Conservation (phyloP, 2,888 invertebrate genomes). For the Charanyca ferruginea region DNA sequence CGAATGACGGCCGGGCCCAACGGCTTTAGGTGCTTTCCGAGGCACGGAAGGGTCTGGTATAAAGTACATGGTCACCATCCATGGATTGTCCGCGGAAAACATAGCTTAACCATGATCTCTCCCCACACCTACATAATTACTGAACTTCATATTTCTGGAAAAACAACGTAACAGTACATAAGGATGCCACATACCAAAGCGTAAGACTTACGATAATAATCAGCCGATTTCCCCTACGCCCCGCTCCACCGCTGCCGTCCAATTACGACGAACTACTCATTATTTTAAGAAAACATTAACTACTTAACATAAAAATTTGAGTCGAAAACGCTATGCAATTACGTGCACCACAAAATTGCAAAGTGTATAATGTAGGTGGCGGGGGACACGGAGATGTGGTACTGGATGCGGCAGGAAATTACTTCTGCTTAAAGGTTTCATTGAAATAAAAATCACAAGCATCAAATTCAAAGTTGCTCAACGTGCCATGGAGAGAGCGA, state of each 20-base stretch:
- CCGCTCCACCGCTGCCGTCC: conserved; percentile 55
- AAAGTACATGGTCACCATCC: too few relatives aligned
- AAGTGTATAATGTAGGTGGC: conserved; percentile 75
- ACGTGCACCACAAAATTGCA: conserved; percentile 81
- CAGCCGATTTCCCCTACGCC: conserved; percentile 70
- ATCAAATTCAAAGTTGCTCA: too few relatives aligned
- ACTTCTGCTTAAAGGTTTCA: background rate
- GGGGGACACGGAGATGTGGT: conserved; percentile 39
- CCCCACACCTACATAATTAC: background rate
- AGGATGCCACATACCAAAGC: conserved; percentile 49
- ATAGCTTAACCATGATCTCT: too few relatives aligned
- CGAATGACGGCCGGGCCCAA: too few relatives aligned
- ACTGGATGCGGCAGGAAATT: conserved; percentile 69
- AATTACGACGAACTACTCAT: conserved; percentile 80
- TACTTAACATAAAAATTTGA: conserved; percentile 83
- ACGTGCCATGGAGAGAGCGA: too few relatives aligned
- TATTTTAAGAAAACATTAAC: conserved; percentile 84
- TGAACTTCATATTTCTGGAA: conserved; percentile 1
- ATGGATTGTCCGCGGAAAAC: too few relatives aligned
- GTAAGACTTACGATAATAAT: conserved; percentile 70
- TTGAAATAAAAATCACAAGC: too few relatives aligned
- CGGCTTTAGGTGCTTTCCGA: too few relatives aligned
- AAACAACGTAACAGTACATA: conserved; percentile 33
- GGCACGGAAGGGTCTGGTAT: too few relatives aligned
- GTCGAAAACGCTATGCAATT: conserved; percentile 83